Conservation (phyloP, 2,113 vertebrate genomes). For the Anoura caudifer region DNA sequence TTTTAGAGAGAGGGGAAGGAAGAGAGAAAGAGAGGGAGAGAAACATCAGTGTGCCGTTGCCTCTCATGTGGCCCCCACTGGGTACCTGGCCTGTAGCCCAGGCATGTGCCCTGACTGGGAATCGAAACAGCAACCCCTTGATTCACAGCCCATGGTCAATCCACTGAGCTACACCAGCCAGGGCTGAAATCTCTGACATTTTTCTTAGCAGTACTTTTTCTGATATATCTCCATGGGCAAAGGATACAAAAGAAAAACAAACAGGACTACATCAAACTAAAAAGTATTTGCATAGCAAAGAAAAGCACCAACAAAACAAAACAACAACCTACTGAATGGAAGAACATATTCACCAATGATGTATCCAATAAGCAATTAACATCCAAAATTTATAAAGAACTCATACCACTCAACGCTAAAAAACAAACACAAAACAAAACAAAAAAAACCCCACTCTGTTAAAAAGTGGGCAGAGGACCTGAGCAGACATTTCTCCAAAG, state of each 20-base stretch:
- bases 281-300: not conserved
- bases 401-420: not conserved
- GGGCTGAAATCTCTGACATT: not conserved
- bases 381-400: not conserved
- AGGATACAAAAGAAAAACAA: not conserved
- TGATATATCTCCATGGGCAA: not conserved
- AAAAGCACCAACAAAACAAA: not conserved
- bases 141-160: no score
- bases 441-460: no score
- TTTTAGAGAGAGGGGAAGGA: no score
- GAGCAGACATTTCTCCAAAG: not conserved
- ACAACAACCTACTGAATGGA: not conserved
- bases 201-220: not conserved
- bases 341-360: not conserved
- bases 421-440: no score
- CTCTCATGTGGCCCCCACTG: no score
- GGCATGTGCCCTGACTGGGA: no score
- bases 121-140: no score
- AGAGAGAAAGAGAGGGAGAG: no score
- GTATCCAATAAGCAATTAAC: not conserved
- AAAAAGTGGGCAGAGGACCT: not conserved
- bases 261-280: not conserved
- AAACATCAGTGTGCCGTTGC: no score
- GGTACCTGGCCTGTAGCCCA: no score
- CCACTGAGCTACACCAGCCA: no score